Percentiles rank a stretch among this genome's conserved stretches.
phyloP scores from a whole-genome alignment of 2,888 invertebrate genomes.

The Stegana nigrithorax region DNA sequence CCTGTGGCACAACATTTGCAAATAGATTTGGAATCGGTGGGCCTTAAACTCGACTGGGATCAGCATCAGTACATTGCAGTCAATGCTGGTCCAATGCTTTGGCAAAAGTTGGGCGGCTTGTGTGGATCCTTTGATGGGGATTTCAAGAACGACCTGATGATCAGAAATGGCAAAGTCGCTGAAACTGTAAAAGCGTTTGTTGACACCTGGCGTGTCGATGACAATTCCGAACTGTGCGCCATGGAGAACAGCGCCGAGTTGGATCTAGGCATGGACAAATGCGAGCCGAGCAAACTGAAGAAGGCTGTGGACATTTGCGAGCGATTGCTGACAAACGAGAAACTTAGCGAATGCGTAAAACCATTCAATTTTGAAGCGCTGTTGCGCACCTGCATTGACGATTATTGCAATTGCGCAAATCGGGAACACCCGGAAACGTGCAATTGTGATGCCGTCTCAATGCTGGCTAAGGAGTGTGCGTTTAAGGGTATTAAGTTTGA shows the following conservation, averaged over 20 bases:
- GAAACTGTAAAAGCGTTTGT: constrained; percentile 65
- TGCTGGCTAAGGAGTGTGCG: constrained; percentile 82
- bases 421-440: constrained; percentile 73
- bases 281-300: constrained; percentile 50
- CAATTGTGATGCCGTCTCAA: constrained; percentile 81
- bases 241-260: constrained; percentile 61
- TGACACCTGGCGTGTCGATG: constrained; percentile 66
- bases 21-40: constrained; percentile 76
- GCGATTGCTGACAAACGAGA: constrained; percentile 74
- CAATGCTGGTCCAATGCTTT: constrained; percentile 76
- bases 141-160: constrained; percentile 76
- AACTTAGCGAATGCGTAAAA: constrained; percentile 77
- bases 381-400: constrained; percentile 81
- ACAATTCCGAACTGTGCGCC: constrained; percentile 54
- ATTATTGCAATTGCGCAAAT: constrained; percentile 79
- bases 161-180: constrained; percentile 72
- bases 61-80: constrained; percentile 75
- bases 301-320: constrained; percentile 74
- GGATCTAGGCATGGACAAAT: constrained; percentile 55
- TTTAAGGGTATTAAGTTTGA: constrained; percentile 75
- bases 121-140: constrained; percentile 84
- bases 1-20: constrained; percentile 78
- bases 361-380: constrained; percentile 76
- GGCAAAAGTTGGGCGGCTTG: constrained; percentile 84
- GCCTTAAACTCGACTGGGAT: constrained; percentile 83